phyloP scores from a whole-genome alignment of 92 coral and sea anemone genomes.

The Desmophyllum pertusum region DNA sequence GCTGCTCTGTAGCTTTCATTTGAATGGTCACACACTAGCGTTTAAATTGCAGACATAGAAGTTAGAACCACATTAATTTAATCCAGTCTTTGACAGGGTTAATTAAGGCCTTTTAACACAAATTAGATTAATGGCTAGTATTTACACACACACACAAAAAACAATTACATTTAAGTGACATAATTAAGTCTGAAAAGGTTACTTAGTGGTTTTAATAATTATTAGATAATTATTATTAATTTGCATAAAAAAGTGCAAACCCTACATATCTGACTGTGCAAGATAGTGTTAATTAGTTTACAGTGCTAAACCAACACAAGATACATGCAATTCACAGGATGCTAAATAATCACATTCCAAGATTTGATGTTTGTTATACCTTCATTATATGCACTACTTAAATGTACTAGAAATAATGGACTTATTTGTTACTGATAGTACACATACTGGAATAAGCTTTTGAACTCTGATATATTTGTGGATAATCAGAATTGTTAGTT shows the following conservation, averaged over 20 bases:
- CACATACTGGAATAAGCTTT: too few species aligned
- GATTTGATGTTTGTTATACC: slow-evolving; percentile 73
- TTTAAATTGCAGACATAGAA: not conserved
- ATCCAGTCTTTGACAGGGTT: not conserved
- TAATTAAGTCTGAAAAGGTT: not conserved
- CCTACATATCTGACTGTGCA: not conserved
- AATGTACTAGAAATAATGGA: not conserved
- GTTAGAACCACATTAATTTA: not conserved
- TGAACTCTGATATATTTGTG: not conserved
- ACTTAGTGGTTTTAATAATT: not conserved
- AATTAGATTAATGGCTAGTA: not conserved
- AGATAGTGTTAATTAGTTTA: not conserved
- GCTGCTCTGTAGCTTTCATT: not conserved
- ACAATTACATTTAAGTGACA: not conserved
- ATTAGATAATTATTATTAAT: not conserved
- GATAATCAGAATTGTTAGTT: not conserved
- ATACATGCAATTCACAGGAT: not conserved
- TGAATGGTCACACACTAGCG: not conserved
- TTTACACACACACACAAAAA: not conserved
- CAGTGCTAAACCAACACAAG: not conserved
- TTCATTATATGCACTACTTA: slow-evolving; percentile 49
- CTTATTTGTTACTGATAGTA: not conserved
- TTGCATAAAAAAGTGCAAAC: not conserved
- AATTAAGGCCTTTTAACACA: not conserved
- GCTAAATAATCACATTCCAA: slow-evolving; percentile 31